Conservation (phyloP, 2,888 invertebrate species). For the Aradus depressus region DNA sequence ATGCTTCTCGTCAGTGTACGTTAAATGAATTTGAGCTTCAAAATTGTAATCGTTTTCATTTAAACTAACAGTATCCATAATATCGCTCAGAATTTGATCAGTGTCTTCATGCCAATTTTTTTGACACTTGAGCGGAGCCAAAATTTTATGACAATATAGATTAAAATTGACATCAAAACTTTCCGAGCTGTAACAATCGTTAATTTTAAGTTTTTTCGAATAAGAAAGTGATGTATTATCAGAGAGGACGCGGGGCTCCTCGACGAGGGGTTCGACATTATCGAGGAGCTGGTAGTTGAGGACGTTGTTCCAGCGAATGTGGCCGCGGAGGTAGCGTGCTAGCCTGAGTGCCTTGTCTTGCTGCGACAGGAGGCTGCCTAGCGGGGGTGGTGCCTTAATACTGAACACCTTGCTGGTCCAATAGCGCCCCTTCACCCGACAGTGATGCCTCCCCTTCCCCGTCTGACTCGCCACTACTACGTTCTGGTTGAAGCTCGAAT, state of each 20-base stretch:
- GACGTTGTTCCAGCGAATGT: conserved; percentile 23
- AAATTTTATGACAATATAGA: conserved; percentile 1
- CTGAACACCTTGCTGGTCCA: conserved; percentile 7
- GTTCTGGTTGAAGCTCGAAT: conserved; percentile 6
- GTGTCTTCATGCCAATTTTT: too few relatives aligned
- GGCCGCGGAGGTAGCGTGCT: conserved; percentile 16
- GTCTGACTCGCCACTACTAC: conserved; percentile 7
- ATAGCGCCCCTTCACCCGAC: conserved; percentile 15
- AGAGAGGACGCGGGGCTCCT: not conserved
- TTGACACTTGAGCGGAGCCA: not conserved
- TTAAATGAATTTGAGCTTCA: not conserved
- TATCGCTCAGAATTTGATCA: too few relatives aligned
- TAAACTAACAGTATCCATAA: conserved; percentile 2
- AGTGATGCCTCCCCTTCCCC: not conserved
- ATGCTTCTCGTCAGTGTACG: not conserved
- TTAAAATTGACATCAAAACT: not conserved
- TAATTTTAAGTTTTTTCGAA: not conserved
- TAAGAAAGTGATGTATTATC: not conserved
- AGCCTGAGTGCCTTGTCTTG: conserved; percentile 15
- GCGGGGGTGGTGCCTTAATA: conserved; percentile 13
- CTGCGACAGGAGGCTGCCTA: conserved; percentile 4
- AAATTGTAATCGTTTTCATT: conserved; percentile 7
- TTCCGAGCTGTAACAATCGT: not conserved
- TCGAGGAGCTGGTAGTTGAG: conserved; percentile 10
- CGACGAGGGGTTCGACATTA: not conserved